These are phyloP conservation scores for Crenichthys baileyi DNA, from an alignment of 2,797 vertebrate species.

Conservation along the genomic window DNA sequence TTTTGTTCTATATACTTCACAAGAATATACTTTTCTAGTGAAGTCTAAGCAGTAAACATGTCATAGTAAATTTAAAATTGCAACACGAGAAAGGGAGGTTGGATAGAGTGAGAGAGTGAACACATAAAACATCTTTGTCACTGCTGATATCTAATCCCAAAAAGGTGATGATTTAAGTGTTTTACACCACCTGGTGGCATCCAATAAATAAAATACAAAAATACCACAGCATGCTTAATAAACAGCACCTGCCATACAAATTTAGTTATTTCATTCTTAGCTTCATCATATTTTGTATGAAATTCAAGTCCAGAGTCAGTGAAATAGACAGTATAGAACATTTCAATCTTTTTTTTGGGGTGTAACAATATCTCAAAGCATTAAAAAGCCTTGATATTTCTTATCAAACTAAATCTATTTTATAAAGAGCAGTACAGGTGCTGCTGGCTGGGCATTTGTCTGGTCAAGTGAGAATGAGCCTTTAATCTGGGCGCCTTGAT, in stretches of 20 bases:
- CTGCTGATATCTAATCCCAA: not conserved
- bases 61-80: not conserved
- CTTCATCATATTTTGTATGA: not conserved
- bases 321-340: not conserved
- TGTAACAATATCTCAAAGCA: not conserved
- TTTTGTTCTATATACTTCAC: not conserved
- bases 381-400: not conserved
- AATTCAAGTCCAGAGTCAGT: not conserved
- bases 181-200: not conserved
- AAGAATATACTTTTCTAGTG: no score
- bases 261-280: not conserved
- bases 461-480: not conserved
- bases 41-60: not conserved
- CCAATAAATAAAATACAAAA: not conserved
- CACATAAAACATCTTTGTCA: not conserved
- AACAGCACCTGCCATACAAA: not conserved
- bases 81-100: not conserved
- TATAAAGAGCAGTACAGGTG: not conserved
- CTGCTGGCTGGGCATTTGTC: not conserved
- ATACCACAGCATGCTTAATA: not conserved
- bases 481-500: not conserved
- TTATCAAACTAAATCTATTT: not conserved
- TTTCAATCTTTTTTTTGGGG: not conserved
- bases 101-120: not conserved
- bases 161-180: not conserved